phyloP scores from a whole-genome alignment of 2,888 invertebrate genomes.

The Ormyrus rosae region DNA sequence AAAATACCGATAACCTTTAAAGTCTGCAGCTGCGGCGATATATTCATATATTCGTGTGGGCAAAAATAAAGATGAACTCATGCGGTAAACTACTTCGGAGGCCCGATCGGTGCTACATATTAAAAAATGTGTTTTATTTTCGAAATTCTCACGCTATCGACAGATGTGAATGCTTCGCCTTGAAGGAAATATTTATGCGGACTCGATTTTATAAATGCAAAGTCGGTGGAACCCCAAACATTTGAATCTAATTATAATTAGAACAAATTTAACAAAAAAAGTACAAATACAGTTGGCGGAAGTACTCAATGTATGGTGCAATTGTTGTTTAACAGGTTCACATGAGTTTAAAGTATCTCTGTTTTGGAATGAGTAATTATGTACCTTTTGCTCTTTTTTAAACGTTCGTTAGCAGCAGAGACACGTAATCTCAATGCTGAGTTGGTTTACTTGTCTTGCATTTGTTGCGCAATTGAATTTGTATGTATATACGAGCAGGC shows the following conservation, averaged over 20 bases:
- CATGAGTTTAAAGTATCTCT: neutral
- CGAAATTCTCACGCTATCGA: too few relatives aligned
- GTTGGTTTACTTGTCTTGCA: conserved; percentile 2
- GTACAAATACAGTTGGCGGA: too few relatives aligned
- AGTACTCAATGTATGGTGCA: neutral
- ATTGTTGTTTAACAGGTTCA: neutral
- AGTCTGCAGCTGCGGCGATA: neutral
- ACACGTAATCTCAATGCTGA: conserved; percentile 38
- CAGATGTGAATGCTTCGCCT: too few relatives aligned
- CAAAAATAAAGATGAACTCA: conserved; percentile 46
- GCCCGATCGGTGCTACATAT: too few relatives aligned
- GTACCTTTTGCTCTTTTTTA: conserved; percentile 1
- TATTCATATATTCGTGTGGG: neutral
- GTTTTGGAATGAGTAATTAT: conserved; percentile 6
- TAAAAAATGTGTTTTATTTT: too few relatives aligned
- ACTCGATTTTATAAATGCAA: too few relatives aligned
- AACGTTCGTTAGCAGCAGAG: neutral
- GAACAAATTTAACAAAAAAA: too few relatives aligned
- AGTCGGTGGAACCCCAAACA: too few relatives aligned
- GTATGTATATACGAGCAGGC: neutral
- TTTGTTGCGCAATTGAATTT: conserved; percentile 27
- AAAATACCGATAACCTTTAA: conserved; percentile 24
- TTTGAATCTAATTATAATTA: too few relatives aligned
- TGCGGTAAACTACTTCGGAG: neutral
- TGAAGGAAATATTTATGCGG: too few relatives aligned